Evolutionary conservation across 2,797 vertebrate genomes (phyloP), one percentile per base, ranked within the genome.

Genomic region (Catostomus latipinnis): DNA sequence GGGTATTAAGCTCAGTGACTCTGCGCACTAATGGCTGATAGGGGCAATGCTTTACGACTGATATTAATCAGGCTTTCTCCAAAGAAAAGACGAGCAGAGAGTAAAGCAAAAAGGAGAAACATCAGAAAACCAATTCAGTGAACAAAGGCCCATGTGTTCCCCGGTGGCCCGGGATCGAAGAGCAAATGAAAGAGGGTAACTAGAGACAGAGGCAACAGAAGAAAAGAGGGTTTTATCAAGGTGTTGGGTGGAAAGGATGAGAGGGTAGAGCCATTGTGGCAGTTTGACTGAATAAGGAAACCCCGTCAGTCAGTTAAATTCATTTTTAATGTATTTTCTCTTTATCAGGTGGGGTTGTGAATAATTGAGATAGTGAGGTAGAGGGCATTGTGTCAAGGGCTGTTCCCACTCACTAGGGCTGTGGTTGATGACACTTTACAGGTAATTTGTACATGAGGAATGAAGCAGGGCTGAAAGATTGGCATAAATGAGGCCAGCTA

Each of bases 121-220:
- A 91, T 91, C 90, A 92, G 88, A 92, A 92, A 91, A 92, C 86
- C 88, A 90, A 91, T 91, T 91, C 88, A 82, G 18, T n/a, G 82
- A 90, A 93, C 90, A 92, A 91, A 91, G 88, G 83, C 85, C 10
- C 13, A 84, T 89, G 89, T 91, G 92, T 92, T 92, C 91, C 89
- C 89, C 78, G 56, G 87, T 88, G 90, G 87, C 75, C 70, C 52
- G 68, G 65, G 87, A 91, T 90, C 85, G 89, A 90, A 72, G 84
- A 85, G 86, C 85, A 78, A 57, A 70, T 84, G 86, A 74, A 79
- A 86, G 85, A 82, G 49, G 46, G 81, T 84, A 69, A 83, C 86
- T 6, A 46, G 78, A 71, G 74, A 61, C 62, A 43, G 76, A 86
- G 87, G 88, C 88, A 87, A 88, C 82, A 52, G 69, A 84, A 90